Evolutionary conservation across 2,797 vertebrate genomes (phyloP).

Genomic region (Anguilla pacifica): DNA sequence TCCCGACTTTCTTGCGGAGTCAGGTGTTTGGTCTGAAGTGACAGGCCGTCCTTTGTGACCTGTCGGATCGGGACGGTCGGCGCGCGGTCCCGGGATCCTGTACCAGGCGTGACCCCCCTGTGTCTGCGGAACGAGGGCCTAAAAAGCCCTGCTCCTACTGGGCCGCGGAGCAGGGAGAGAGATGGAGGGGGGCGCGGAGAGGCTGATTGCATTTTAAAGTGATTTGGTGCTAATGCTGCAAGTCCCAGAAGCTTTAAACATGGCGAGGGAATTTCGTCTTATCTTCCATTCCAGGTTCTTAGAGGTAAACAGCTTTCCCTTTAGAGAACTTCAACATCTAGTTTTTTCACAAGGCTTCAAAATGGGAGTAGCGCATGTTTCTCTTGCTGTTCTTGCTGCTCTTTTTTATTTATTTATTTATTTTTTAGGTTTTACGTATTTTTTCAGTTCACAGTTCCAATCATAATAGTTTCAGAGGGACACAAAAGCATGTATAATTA

Average conservation of each 20-base stretch:
- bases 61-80: not conserved
- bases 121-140: too few species aligned
- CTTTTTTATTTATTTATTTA: not conserved
- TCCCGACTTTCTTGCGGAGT: slow-evolving; percentile 20
- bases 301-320: slow-evolving; percentile 72
- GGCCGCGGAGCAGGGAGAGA: slow-evolving; percentile 25
- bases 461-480: slow-evolving; percentile 19
- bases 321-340: slow-evolving; percentile 43
- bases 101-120: too few species aligned
- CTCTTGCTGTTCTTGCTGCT: not conserved
- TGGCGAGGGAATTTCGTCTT: slow-evolving; percentile 71
- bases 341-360: slow-evolving; percentile 10
- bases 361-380: slow-evolving; percentile 17
- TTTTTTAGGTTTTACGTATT: slow-evolving; percentile 19
- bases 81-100: too few species aligned
- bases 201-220: slow-evolving; percentile 72
- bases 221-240: slow-evolving; percentile 67
- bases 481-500: slow-evolving; percentile 27
- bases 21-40: slow-evolving; percentile 9
- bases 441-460: slow-evolving; percentile 4
- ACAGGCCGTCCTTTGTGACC: slow-evolving; percentile 20
- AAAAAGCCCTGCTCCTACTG: not conserved
- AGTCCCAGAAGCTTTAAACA: slow-evolving; percentile 66
- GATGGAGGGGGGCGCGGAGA: slow-evolving; percentile 35
- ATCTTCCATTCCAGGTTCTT: slow-evolving; percentile 72